Evolutionary conservation across 2,797 vertebrate genomes (phyloP).

Genomic region (Coregonus ussuriensis): DNA sequence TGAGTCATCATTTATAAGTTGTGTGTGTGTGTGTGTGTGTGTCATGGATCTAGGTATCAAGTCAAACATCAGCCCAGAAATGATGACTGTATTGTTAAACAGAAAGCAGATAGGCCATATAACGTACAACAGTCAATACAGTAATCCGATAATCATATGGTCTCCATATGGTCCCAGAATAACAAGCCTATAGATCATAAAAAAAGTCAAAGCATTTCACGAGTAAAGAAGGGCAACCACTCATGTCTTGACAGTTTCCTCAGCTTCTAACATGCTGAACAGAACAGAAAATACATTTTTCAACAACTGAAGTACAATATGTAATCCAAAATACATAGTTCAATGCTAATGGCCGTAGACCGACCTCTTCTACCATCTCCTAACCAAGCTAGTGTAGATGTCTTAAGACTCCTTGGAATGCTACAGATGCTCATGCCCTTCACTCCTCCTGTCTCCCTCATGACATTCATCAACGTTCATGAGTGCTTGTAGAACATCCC

Average conservation of each 20-base stretch:
- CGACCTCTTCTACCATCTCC: not conserved
- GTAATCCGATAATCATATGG: constrained; percentile 26
- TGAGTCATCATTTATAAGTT: not conserved
- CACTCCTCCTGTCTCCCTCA: too few relatives aligned
- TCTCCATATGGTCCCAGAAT: constrained; percentile 30
- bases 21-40: not conserved
- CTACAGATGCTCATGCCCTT: not conserved
- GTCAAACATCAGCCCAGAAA: not conserved
- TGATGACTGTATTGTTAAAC: not conserved
- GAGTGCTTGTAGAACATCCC: constrained; percentile 9
- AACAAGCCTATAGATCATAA: constrained; percentile 12
- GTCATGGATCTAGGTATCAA: not conserved
- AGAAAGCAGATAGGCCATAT: not conserved
- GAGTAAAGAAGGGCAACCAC: not conserved
- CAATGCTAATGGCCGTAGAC: not conserved
- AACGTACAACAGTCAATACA: not conserved
- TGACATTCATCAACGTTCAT: not conserved
- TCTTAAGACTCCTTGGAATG: not conserved
- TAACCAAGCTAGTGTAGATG: not conserved
- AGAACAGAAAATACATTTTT: not conserved
- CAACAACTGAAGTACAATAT: not conserved
- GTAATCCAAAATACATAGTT: not conserved
- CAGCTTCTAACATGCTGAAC: not conserved
- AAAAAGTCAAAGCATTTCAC: constrained; percentile 9
- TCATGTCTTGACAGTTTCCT: not conserved